Evolutionary conservation across 2,113 vertebrate genomes (phyloP), one percentile per base, ranked within the genome.

Genomic region (Thamnophis sirtalis): DNA sequence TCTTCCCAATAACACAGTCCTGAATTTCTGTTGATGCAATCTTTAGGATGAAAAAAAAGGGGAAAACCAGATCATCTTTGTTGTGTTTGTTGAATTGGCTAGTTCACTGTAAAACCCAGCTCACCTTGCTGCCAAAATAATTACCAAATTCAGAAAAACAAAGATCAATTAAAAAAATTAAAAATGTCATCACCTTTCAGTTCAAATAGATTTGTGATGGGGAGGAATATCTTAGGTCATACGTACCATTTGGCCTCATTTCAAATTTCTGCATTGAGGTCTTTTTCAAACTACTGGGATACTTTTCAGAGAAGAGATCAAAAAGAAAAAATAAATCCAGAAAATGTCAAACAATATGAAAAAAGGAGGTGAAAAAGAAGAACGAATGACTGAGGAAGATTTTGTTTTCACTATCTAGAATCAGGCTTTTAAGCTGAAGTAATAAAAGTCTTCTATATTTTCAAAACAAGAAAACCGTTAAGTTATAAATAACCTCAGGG

Each of bases 1-100:
- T 94, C 93, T 95, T 92, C 95, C 26, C 90, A 93, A 84, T 50
- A 26, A 43, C 9, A n/a, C 93, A 80, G 0, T 92, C 68, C 92
- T 93, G 93, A 17, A 86, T 0, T n/a, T 94, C 95, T 94, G 19
- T 33, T 19, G 3, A n/a, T 85, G 5, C 1, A 51, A 26, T 60
- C 11, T 84, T 89, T 9, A 4, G 33, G 51, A 24, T 1, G n/a
- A 5, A 26, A 50, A 50, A 38, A 9, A 86, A 13, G 4, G 13
- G 1, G 2, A 13, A 13, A 87, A 87, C 3, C 0, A 0, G 11
- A 2, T 63, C 8, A 13, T 13, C 11, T 48, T 33, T 55, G 2
- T 17, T 15, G 11, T 68, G 60, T 68, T 68, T n/a, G 68, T 80
- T 38, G 68, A 38, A 38, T 80, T 38, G 2, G 68, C n/a, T 38